Evolutionary conservation across 1,140 invertebrate species (phyloP).

Genomic region (Cherax destructor): DNA sequence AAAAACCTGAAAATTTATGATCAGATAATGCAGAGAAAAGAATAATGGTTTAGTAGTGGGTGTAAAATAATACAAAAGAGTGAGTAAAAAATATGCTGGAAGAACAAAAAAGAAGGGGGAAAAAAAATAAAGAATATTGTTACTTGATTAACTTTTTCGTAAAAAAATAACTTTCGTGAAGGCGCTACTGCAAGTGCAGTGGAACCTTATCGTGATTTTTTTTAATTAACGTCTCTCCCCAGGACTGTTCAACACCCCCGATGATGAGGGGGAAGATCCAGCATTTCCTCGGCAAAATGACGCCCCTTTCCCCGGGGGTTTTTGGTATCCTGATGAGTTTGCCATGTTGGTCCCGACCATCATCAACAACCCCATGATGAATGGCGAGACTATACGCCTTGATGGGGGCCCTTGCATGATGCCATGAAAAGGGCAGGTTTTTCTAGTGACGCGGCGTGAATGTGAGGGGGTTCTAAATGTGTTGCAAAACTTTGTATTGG

Average conservation of each 20-base stretch:
- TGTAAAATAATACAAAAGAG: no score
- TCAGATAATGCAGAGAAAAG: conserved; percentile 73
- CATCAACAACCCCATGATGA: conserved; percentile 93
- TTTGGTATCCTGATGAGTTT: conserved; percentile 93
- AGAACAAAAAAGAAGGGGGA: no score
- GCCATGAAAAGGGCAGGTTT: conserved; percentile 4
- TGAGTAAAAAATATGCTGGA: no score
- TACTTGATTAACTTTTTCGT: no score
- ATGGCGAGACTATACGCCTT: conserved; percentile 94
- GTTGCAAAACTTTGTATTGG: neutral
- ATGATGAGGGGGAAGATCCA: conserved; percentile 86
- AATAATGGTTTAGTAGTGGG: no score
- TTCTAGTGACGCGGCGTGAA: neutral
- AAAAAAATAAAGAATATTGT: no score
- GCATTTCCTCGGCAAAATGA: conserved; percentile 83
- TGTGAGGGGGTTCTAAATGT: no score
- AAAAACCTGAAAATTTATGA: no score
- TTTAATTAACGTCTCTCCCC: no score
- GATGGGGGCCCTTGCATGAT: conserved; percentile 94
- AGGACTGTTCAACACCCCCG: conserved; percentile 95
- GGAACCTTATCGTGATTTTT: no score
- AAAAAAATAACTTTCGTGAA: no score
- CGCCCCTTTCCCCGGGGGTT: conserved; percentile 92
- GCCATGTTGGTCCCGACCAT: conserved; percentile 91
- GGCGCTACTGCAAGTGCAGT: no score